Conservation (phyloP, 2,797 vertebrate species). For the Melanogrammus aeglefinus region DNA sequence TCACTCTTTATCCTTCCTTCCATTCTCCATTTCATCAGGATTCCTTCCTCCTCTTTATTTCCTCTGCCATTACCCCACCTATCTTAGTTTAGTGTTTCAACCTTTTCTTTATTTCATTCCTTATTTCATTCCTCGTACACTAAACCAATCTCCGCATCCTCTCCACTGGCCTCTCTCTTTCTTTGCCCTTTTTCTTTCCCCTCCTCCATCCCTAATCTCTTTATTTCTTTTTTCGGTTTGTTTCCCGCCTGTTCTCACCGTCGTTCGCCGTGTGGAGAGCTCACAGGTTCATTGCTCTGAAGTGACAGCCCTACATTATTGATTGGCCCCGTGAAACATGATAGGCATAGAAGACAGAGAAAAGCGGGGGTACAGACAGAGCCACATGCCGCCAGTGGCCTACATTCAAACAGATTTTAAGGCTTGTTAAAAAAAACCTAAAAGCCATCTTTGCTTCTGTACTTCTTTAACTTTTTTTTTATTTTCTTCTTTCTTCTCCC, state of each 20-base stretch:
- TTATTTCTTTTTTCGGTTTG: constrained; percentile 17
- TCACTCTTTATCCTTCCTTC: constrained; percentile 9
- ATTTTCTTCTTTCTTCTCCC: no score
- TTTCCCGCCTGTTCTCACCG: constrained; percentile 48
- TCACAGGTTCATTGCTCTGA: constrained; percentile 46
- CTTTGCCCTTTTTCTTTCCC: no score
- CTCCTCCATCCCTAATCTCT: neutral
- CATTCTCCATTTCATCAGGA: constrained; percentile 4
- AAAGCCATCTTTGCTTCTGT: no score
- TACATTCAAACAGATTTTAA: no score
- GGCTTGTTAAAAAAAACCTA: no score
- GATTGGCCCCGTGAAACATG: constrained; percentile 66
- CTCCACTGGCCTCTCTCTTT: no score
- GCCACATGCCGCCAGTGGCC: neutral
- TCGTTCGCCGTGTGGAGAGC: constrained; percentile 62
- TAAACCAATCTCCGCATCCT: no score
- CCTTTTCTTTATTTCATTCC: neutral
- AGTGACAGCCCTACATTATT: constrained; percentile 68
- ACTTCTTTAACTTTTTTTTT: no score
- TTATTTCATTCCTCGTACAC: no score
- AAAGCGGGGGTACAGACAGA: constrained; percentile 17
- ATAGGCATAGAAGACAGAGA: constrained; percentile 50
- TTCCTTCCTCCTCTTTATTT: neutral
- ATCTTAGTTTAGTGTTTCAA: no score
- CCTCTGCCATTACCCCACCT: neutral